Evolutionary conservation across 2,888 invertebrate species (phyloP), one percentile per base, ranked within the genome.

Genomic region (Dicyrtomina minuta): DNA sequence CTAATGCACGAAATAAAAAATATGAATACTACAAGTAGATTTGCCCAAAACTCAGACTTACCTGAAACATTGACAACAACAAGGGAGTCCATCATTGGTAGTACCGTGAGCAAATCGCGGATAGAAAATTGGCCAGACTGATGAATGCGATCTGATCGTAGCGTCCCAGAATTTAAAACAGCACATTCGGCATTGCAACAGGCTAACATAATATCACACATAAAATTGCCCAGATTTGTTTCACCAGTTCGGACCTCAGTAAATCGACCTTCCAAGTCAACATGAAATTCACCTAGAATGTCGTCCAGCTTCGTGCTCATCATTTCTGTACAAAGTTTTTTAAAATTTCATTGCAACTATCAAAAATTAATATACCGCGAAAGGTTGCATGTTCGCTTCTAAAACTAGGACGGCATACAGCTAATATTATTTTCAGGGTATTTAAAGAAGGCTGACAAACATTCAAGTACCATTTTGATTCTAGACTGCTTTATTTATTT

Each of bases 181-280:
- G 92, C 92, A 62, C 92, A 84, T 81, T 95, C 94, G 0, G 93
- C 92, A 0, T 91, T 90, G 0, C 92, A 91, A 10, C 92, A 90
- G 0, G 93, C 90, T 70, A 73, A 39, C 69, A 73, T 71, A 33
- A 93, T 88, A 80, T 91, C 90, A 79, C 90, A 90, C 58, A 91
- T 82, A 89, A 90, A 91, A 82, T 91, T 89, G 77, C 93, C 94
- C 46, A 95, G 84, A 84, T 95, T 95, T n/a, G 92, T 90, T 84
- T 95, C 95, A 72, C 87, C 83, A 0, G 91, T 90, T 22, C 95
- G 84, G 66, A 95, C 88, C 49, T 87, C 85, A 0, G 89, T 86
- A 84, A 95, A 95, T 67, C 92, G 84, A 0, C 93, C 94, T 81
- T 95, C 94, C 55, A 95, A 83, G 13, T 92, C 91, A n/a, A 92